Evolutionary conservation across 2,797 vertebrate genomes (phyloP).

Genomic region (Corythornis leucogaster): DNA sequence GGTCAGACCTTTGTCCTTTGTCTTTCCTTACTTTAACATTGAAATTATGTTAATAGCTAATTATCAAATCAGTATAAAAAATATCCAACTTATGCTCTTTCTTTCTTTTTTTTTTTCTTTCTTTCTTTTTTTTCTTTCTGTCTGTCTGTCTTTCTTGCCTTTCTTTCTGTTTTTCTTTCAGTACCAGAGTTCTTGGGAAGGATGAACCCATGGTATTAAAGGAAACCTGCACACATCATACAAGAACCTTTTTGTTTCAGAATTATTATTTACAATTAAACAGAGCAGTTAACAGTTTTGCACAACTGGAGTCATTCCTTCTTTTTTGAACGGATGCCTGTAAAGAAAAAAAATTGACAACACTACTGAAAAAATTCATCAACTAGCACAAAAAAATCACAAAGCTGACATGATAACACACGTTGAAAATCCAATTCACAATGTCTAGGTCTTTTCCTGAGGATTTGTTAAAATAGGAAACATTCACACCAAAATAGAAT

Average conservation of each 20-base stretch:
- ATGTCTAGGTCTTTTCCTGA: not conserved
- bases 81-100: not conserved
- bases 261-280: not conserved
- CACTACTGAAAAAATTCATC: not conserved
- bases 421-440: not conserved
- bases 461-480: not conserved
- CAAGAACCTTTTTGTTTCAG: not conserved
- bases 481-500: not conserved
- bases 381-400: not conserved
- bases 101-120: no score
- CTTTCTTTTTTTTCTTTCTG: not conserved
- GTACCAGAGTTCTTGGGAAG: not conserved
- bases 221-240: not conserved
- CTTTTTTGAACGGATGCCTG: not conserved
- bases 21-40: not conserved
- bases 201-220: not conserved
- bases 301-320: not conserved
- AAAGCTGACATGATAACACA: not conserved
- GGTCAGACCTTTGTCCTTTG: not conserved
- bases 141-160: no score
- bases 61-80: not conserved
- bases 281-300: not conserved
- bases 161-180: not conserved
- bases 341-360: not conserved
- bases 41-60: not conserved